phyloP scores from a whole-genome alignment of 1,140 invertebrate species.

The Saccostrea cuccullata region DNA sequence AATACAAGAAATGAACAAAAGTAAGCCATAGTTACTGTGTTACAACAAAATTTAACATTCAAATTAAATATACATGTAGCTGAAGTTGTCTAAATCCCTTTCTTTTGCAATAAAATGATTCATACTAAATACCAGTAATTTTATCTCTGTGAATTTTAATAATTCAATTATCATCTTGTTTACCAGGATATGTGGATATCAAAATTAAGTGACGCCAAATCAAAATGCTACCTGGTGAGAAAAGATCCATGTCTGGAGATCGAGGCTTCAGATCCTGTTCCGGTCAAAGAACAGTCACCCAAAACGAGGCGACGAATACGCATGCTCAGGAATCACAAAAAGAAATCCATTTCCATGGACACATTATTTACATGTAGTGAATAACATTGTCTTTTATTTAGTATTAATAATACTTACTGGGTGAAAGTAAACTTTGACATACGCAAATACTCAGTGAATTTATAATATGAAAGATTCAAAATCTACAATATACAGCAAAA shows the following conservation, averaged over 20 bases:
- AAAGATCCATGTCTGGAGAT: not conserved
- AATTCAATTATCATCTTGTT: not conserved
- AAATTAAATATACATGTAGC: no score
- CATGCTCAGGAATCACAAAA: conserved; percentile 45
- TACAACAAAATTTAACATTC: not conserved
- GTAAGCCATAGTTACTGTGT: no score
- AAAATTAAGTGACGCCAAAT: conserved; percentile 37
- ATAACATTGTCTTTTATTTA: not conserved
- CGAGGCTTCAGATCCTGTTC: not conserved
- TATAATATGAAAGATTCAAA: no score
- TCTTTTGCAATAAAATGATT: not conserved
- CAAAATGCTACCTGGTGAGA: conserved; percentile 21
- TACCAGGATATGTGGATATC: conserved; percentile 39
- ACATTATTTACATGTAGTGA: conserved; percentile 44
- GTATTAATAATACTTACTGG: no score
- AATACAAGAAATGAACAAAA: no score
- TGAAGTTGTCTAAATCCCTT: not conserved
- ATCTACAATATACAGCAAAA: no score
- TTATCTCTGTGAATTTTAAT: not conserved
- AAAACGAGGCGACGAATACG: conserved; percentile 38
- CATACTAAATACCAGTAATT: not conserved
- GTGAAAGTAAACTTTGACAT: no score
- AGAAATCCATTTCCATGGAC: conserved; percentile 42
- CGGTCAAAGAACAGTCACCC: conserved; percentile 16
- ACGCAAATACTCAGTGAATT: no score